Evolutionary conservation across 2,797 vertebrate species (phyloP).

Genomic region (Pipistrellus pygmaeus): DNA sequence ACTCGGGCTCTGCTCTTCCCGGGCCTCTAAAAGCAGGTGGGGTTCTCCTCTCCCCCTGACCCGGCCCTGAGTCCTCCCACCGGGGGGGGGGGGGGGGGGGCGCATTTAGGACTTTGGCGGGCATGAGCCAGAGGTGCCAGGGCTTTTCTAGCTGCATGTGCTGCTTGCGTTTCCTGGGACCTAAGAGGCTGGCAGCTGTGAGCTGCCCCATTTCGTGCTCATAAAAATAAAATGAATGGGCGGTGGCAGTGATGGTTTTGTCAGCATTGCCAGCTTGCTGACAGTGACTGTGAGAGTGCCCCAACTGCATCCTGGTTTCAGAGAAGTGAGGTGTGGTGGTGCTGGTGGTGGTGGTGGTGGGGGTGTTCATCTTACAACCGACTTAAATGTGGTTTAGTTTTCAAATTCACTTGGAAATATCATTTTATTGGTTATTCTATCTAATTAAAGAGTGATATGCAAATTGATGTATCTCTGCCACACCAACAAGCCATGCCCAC

Average conservation of each 20-base stretch:
- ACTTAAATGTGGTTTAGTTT: neutral
- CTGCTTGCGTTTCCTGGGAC: accelerated
- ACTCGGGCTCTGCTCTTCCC: accelerated
- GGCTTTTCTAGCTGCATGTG: accelerated
- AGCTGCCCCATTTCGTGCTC: neutral
- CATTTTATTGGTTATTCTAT: neutral
- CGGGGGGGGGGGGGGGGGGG: no score
- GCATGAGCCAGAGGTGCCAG: neutral
- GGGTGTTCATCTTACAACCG: neutral
- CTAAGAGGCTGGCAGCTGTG: neutral
- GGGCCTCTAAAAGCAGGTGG: neutral
- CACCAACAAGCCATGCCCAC: no score
- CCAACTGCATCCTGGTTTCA: accelerated
- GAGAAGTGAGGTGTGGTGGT: neutral
- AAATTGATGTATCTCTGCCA: no score
- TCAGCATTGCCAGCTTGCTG: no score
- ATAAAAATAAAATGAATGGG: neutral
- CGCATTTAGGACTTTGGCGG: neutral
- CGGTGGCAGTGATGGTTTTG: neutral
- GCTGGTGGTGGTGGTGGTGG: no score
- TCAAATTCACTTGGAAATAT: neutral
- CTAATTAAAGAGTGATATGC: no score
- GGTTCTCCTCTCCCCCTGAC: neutral
- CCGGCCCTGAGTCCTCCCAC: neutral
- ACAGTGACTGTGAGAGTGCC: neutral